These are phyloP conservation scores for Scylla paramamosain DNA, from an alignment of 1,140 invertebrate species.

Conservation along the genomic window DNA sequence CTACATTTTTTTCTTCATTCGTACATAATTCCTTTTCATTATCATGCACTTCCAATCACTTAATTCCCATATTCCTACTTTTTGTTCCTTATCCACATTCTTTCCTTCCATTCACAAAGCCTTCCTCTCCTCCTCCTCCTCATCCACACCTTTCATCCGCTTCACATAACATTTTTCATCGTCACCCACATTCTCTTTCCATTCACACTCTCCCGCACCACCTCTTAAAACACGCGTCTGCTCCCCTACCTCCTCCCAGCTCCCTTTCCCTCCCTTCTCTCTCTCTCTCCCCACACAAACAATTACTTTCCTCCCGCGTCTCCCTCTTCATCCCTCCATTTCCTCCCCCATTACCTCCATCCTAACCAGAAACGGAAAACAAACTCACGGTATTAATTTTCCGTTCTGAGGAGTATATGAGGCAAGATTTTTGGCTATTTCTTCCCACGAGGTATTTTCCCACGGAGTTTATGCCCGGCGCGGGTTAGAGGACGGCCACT, in stretches of 20 bases:
- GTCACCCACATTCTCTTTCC: background rate
- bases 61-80: no score
- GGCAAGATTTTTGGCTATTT: slow-evolving; percentile 3
- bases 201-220: background rate
- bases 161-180: background rate
- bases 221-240: background rate
- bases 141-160: no score
- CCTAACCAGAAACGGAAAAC: background rate
- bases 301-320: background rate
- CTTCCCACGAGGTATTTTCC: slow-evolving; percentile 19
- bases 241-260: background rate
- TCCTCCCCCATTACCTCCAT: background rate
- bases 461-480: background rate
- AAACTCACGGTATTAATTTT: background rate
- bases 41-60: background rate
- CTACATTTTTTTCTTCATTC: no score
- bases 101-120: no score
- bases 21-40: background rate
- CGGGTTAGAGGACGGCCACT: background rate
- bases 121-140: no score
- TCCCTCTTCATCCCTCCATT: background rate
- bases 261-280: background rate
- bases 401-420: slow-evolving; percentile 21
- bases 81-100: no score
- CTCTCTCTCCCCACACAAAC: background rate